phyloP scores from a whole-genome alignment of 2,888 invertebrate species.

The Caenorhabditis sulstoni region DNA sequence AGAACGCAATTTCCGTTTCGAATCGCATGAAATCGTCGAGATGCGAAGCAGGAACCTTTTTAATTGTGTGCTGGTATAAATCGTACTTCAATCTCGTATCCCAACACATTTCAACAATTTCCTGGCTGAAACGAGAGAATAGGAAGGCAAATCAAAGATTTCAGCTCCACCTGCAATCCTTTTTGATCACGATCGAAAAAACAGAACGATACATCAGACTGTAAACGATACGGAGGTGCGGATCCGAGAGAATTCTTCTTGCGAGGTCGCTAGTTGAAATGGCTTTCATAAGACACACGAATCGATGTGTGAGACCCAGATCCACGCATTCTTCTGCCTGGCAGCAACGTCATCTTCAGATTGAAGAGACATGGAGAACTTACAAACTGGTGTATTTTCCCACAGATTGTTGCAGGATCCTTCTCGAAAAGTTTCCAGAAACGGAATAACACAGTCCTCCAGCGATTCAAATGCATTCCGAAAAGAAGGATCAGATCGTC shows the following conservation, averaged over 20 bases:
- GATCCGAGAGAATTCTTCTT: not conserved
- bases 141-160: too few species aligned
- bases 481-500: conserved; percentile 14
- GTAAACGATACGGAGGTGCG: conserved; percentile 10
- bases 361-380: not conserved
- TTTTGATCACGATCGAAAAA: conserved; percentile 6
- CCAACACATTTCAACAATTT: conserved; percentile 17
- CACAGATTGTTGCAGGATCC: conserved; percentile 10
- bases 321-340: conserved; percentile 24
- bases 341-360: not conserved
- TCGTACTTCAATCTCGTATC: conserved; percentile 22
- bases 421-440: conserved; percentile 38
- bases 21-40: conserved; percentile 7
- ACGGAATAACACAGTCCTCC: conserved; percentile 3
- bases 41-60: not conserved
- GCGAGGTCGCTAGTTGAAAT: conserved; percentile 10
- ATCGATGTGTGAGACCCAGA: conserved; percentile 8
- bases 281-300: conserved; percentile 9
- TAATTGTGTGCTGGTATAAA: conserved; percentile 19
- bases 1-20: conserved; percentile 29
- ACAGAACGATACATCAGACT: conserved; percentile 28
- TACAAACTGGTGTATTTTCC: conserved; percentile 30
- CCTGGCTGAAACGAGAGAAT: conserved; percentile 10
- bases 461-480: conserved; percentile 15
- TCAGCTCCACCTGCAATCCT: conserved; percentile 13